Conservation (phyloP, 2,888 invertebrate species). For the Volucella zonaria region DNA sequence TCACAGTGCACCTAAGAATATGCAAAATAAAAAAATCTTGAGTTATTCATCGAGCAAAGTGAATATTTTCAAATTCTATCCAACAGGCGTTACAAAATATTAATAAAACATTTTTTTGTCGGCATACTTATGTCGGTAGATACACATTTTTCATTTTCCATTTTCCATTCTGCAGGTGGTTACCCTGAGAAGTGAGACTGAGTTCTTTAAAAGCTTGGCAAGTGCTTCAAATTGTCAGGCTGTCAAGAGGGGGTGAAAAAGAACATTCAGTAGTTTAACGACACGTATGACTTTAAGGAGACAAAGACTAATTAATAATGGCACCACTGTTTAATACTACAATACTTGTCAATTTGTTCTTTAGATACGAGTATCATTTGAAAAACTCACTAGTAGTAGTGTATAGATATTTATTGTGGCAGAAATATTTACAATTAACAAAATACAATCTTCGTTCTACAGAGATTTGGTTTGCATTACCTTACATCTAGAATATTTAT, state of each 20-base stretch:
- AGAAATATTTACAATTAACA: too few relatives aligned
- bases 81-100: constrained; percentile 63
- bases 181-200: background rate
- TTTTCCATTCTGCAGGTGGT: constrained; percentile 9
- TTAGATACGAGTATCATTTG: too few relatives aligned
- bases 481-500: too few relatives aligned
- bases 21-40: constrained; percentile 54
- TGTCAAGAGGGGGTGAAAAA: constrained; percentile 19
- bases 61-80: constrained; percentile 63
- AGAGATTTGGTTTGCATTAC: too few relatives aligned
- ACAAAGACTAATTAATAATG: too few relatives aligned
- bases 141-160: too few relatives aligned
- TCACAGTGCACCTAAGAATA: constrained; percentile 59
- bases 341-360: too few relatives aligned
- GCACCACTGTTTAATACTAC: too few relatives aligned
- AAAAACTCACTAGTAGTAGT: too few relatives aligned
- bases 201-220: constrained; percentile 46
- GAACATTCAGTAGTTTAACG: background rate
- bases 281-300: background rate
- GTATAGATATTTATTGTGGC: too few relatives aligned
- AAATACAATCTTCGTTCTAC: too few relatives aligned
- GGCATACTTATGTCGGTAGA: background rate
- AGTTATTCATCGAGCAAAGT: constrained; percentile 56
- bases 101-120: constrained; percentile 61
- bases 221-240: constrained; percentile 36